Conservation (phyloP, 2,113 vertebrate species). For the Cisticola juncidis region DNA sequence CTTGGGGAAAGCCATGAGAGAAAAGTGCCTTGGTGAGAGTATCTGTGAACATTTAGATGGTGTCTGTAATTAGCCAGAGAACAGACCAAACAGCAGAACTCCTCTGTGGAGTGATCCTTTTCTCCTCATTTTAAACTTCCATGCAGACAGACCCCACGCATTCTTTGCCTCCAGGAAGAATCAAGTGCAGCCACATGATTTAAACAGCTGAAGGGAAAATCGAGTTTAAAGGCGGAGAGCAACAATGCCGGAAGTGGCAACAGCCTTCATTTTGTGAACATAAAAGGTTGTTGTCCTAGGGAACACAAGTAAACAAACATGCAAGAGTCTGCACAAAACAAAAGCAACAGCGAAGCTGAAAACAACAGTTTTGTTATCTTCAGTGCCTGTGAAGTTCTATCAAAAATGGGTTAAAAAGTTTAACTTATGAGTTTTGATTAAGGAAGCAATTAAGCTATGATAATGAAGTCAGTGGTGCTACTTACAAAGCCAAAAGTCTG, state of each 20-base stretch:
- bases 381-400: not conserved
- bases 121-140: not conserved
- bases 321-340: not conserved
- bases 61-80: not conserved
- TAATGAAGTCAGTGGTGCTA: not conserved
- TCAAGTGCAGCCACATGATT: not conserved
- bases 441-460: not conserved
- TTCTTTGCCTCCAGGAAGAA: not conserved
- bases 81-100: not conserved
- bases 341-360: not conserved
- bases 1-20: not conserved
- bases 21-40: not conserved
- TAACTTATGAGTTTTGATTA: not conserved
- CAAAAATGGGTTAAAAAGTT: not conserved
- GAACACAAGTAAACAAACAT: not conserved
- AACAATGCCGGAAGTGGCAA: not conserved
- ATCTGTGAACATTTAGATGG: not conserved
- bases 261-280: not conserved
- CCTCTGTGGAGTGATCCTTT: not conserved
- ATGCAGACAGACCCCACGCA: not conserved
- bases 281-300: not conserved
- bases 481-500: not conserved
- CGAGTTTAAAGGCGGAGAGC: not conserved
- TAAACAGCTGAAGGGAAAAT: not conserved
- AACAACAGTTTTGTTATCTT: not conserved